Conservation (phyloP, 53 echinoderm and acorn worm genomes). For the Paracentrotus lividus region DNA sequence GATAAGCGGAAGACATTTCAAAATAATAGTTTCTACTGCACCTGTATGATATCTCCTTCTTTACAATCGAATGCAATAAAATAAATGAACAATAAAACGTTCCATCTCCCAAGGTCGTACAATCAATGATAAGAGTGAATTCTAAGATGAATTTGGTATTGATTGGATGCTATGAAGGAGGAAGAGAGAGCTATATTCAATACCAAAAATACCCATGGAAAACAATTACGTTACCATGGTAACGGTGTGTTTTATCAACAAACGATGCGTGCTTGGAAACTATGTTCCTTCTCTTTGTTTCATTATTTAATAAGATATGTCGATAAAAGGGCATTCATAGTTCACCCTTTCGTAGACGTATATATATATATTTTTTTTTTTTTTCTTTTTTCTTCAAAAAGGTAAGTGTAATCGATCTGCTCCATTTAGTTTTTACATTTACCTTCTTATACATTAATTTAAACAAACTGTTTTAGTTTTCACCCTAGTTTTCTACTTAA, state of each 20-base stretch:
- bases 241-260: constrained; percentile 1
- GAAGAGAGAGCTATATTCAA: not conserved
- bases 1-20: not conserved
- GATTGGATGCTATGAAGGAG: not conserved
- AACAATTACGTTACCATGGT: not conserved
- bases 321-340: not conserved
- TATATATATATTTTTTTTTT: not conserved
- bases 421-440: too few relatives aligned
- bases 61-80: not conserved
- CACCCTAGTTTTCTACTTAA: too few relatives aligned
- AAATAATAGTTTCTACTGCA: not conserved
- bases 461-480: too few relatives aligned
- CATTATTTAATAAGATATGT: not conserved
- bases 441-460: too few relatives aligned
- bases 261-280: not conserved
- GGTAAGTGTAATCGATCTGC: too few relatives aligned
- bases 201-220: not conserved
- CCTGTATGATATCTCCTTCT: not conserved
- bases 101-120: not conserved
- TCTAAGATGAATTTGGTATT: not conserved
- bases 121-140: not conserved
- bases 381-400: not conserved
- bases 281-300: not conserved
- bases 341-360: not conserved
- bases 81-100: not conserved